These are phyloP conservation scores for Andrena bucephala DNA, from an alignment of 2,888 invertebrate genomes.

Conservation along the genomic window DNA sequence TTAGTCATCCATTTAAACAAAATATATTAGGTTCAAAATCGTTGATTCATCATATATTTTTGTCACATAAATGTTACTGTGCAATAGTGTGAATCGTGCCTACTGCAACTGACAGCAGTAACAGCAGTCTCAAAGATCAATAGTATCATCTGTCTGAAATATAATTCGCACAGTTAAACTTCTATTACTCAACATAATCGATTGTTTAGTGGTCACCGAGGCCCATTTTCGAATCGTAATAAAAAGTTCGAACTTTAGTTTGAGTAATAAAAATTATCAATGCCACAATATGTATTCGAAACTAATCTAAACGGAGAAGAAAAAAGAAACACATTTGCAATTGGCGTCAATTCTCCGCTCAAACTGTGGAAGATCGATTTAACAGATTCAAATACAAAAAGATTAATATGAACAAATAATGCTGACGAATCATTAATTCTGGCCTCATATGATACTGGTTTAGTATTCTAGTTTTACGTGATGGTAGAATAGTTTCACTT, in stretches of 20 bases:
- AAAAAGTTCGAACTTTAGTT: neutral
- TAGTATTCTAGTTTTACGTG: slow-evolving; percentile 2
- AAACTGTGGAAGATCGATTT: neutral
- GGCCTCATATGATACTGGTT: neutral
- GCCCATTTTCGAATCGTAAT: neutral
- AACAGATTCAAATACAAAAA: neutral
- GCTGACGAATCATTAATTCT: neutral
- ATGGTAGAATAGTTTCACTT: neutral
- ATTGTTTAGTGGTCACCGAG: neutral
- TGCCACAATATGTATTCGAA: neutral
- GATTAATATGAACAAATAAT: neutral
- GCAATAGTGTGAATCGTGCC: no score
- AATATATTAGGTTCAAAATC: no score
- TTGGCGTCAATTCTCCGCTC: neutral
- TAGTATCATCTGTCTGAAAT: no score
- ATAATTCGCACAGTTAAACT: neutral
- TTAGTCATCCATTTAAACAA: no score
- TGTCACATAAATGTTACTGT: no score
- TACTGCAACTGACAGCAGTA: no score
- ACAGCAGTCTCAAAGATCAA: no score
- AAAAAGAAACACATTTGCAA: neutral
- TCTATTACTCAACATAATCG: neutral
- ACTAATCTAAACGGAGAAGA: neutral
- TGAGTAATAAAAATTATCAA: neutral
- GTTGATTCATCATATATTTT: no score